Conservation (phyloP, 2,113 vertebrate species). For the Atrichornis clamosus region DNA sequence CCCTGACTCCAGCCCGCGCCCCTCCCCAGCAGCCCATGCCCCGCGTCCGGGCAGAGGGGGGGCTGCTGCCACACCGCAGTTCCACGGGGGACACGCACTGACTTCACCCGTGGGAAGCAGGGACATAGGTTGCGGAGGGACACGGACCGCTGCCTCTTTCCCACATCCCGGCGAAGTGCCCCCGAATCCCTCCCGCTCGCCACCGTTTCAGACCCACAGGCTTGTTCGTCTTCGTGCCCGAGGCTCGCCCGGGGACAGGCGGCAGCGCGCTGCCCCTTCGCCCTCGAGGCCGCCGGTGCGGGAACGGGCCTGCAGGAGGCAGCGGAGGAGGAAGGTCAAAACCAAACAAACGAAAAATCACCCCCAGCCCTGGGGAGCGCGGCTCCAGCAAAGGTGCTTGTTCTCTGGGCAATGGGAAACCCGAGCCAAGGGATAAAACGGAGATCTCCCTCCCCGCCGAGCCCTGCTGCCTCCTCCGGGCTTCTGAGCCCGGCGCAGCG, state of each 20-base stretch:
- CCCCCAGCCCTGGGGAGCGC: not conserved
- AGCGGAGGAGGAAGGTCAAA: not conserved
- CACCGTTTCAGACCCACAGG: not conserved
- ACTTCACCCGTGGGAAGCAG: not conserved
- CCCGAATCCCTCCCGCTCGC: not conserved
- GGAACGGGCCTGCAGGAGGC: not conserved
- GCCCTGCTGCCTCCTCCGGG: not conserved
- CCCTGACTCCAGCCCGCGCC: not conserved
- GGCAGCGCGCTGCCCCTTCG: not conserved
- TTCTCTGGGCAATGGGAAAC: not conserved
- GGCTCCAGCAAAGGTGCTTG: not conserved
- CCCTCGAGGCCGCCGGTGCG: not conserved
- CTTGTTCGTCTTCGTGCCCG: not conserved
- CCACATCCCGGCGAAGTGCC: not conserved
- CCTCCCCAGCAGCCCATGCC: not conserved
- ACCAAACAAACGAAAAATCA: constrained; percentile 38
- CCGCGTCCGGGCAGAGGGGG: not conserved
- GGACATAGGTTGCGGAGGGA: not conserved
- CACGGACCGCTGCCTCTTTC: not conserved
- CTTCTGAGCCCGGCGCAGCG: not conserved
- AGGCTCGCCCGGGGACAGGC: not conserved
- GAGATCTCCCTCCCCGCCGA: not conserved
- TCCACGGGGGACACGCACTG: not conserved
- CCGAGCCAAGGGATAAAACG: not conserved
- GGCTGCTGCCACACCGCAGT: not conserved